Percentiles rank a stretch among this genome's conserved stretches.
Conservation (phyloP, 2,888 invertebrate species). For the Caradrina kadenii region DNA sequence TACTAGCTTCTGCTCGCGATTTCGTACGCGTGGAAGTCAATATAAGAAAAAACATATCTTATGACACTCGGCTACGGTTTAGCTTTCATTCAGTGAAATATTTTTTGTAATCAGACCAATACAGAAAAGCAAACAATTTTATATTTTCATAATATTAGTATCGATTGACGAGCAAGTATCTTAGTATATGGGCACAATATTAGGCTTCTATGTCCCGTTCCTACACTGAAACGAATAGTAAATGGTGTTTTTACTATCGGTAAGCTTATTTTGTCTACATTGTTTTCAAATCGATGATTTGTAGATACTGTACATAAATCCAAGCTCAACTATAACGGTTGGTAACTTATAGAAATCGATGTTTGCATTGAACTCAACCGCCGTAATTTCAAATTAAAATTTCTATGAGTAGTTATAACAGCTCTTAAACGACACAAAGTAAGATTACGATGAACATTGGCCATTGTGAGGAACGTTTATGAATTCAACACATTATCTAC, state of each 20-base stretch:
- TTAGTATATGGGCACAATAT: not conserved
- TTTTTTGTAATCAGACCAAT: too few relatives aligned
- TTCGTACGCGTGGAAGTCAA: too few relatives aligned
- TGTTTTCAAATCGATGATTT: too few relatives aligned
- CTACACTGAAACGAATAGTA: not conserved
- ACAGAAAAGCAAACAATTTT: too few relatives aligned
- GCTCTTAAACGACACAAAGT: slow-evolving; percentile 36
- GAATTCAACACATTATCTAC: slow-evolving; percentile 36
- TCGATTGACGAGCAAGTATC: not conserved
- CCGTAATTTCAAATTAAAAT: not conserved
- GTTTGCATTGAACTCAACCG: not conserved
- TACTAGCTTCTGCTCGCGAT: too few relatives aligned
- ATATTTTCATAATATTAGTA: too few relatives aligned
- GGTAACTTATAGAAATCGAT: slow-evolving; percentile 17
- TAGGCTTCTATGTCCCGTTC: not conserved
- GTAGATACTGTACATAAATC: too few relatives aligned
- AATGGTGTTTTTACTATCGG: not conserved
- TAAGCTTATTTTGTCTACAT: not conserved
- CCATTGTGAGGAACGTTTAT: slow-evolving; percentile 32
- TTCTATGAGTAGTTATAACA: not conserved
- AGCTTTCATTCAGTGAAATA: too few relatives aligned
- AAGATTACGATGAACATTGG: slow-evolving; percentile 4
- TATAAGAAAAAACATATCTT: too few relatives aligned
- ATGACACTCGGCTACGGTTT: too few relatives aligned
- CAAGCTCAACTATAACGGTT: not conserved